These are phyloP conservation scores for Hippoglossus stenolepis DNA, from an alignment of 2,113 vertebrate genomes.

Conservation along the genomic window DNA sequence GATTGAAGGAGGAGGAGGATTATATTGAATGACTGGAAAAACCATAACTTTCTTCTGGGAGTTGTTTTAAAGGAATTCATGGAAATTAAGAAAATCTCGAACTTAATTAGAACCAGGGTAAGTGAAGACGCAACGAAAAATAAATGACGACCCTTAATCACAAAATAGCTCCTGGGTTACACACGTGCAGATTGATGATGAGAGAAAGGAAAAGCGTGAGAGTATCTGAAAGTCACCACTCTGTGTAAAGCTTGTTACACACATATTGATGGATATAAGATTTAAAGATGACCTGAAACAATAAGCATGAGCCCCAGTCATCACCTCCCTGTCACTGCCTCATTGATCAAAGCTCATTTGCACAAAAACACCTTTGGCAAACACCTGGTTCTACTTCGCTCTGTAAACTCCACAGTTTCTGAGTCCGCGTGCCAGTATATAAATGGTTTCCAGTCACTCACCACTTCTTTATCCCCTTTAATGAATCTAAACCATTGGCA, in stretches of 20 bases:
- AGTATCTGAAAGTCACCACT: neutral
- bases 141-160: conserved; percentile 1
- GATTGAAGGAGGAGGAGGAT: too few species aligned
- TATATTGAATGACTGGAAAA: neutral
- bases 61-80: neutral
- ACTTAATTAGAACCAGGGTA: conserved; percentile 34
- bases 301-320: neutral
- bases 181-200: neutral
- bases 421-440: conserved; percentile 15
- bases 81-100: conserved; percentile 10
- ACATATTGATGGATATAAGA: neutral
- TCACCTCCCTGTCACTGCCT: conserved; percentile 1
- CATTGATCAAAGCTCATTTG: conserved; percentile 25
- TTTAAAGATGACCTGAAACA: conserved; percentile 17
- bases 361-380: neutral
- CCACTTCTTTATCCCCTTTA: conserved; percentile 39
- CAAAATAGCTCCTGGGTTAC: conserved; percentile 13
- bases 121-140: conserved; percentile 4
- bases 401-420: neutral
- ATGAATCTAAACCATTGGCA: conserved; percentile 51
- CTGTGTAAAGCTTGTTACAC: neutral
- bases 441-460: conserved; percentile 51
- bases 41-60: neutral
- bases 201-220: neutral
- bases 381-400: conserved; percentile 22